phyloP scores from a whole-genome alignment of 2,797 vertebrate genomes.

The Crocodylus rhombifer region DNA sequence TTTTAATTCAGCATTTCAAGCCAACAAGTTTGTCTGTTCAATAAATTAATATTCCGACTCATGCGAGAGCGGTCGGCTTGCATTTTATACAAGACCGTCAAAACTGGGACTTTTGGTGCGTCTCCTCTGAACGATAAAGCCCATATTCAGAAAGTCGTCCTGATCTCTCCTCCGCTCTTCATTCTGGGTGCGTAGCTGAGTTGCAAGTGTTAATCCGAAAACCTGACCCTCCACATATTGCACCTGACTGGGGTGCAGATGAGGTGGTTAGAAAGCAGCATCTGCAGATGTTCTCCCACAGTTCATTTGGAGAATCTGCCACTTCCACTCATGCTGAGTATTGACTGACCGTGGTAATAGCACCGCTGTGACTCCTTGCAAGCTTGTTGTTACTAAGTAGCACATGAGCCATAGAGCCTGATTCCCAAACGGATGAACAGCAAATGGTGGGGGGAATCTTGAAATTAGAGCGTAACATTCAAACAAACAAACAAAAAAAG shows the following conservation, averaged over 20 bases:
- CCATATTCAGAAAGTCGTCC: background rate
- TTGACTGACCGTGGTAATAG: background rate
- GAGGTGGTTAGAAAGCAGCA: rapidly evolving
- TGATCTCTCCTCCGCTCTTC: background rate
- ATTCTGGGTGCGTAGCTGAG: background rate
- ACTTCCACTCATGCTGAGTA: background rate
- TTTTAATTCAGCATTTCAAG: background rate
- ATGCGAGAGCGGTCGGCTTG: background rate
- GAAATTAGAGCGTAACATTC: background rate
- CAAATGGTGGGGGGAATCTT: background rate
- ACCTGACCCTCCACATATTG: rapidly evolving
- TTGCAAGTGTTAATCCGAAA: background rate
- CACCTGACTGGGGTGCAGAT: background rate
- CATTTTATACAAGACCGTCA: background rate
- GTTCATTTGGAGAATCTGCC: background rate
- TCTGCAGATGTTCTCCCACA: background rate
- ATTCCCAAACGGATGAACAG: background rate
- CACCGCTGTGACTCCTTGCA: background rate
- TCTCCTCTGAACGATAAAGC: background rate
- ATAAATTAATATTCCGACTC: background rate
- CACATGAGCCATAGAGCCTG: background rate
- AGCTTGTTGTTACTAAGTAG: rapidly evolving
- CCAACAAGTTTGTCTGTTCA: background rate
- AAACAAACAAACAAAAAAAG: too few species aligned
- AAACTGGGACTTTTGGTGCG: background rate